phyloP scores from a whole-genome alignment of 1,140 invertebrate genomes.

The Eriosoma lanigerum region DNA sequence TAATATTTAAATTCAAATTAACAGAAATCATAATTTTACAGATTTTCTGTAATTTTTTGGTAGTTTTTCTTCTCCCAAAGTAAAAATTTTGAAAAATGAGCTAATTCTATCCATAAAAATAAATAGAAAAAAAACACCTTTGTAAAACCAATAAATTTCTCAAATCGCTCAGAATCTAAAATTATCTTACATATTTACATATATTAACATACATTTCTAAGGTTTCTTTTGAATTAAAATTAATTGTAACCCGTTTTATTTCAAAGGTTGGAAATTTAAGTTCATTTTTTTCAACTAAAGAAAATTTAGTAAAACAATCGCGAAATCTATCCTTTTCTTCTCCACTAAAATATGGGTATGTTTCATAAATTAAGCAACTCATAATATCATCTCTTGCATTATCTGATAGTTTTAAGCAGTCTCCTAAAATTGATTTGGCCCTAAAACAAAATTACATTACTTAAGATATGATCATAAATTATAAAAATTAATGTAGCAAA shows the following conservation, averaged over 20 bases:
- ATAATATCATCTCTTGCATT: conserved; percentile 31
- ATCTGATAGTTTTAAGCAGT: conserved; percentile 34
- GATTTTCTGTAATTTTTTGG: too few species aligned
- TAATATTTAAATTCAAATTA: too few species aligned
- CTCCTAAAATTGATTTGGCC: conserved; percentile 6
- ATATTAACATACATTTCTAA: conserved; percentile 24
- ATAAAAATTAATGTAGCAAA: neutral
- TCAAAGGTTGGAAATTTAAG: conserved; percentile 35
- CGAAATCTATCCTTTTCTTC: conserved; percentile 42
- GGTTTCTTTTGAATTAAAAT: conserved; percentile 5
- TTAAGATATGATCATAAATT: neutral
- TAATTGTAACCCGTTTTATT: conserved; percentile 20
- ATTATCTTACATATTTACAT: too few species aligned
- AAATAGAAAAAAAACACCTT: too few species aligned
- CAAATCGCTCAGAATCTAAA: too few species aligned
- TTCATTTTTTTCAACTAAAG: conserved; percentile 23
- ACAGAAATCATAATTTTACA: too few species aligned
- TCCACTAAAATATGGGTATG: conserved; percentile 35
- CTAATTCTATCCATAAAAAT: too few species aligned
- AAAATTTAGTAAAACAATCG: conserved; percentile 37
- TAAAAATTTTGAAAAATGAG: too few species aligned
- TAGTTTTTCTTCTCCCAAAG: too few species aligned
- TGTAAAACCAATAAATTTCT: too few species aligned
- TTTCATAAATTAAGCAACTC: conserved; percentile 37
- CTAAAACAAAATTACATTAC: conserved; percentile 8